Evolutionary conservation across 2,113 vertebrate species (phyloP), one percentile per base, ranked within the genome.

Genomic region (Mirounga angustirostris): DNA sequence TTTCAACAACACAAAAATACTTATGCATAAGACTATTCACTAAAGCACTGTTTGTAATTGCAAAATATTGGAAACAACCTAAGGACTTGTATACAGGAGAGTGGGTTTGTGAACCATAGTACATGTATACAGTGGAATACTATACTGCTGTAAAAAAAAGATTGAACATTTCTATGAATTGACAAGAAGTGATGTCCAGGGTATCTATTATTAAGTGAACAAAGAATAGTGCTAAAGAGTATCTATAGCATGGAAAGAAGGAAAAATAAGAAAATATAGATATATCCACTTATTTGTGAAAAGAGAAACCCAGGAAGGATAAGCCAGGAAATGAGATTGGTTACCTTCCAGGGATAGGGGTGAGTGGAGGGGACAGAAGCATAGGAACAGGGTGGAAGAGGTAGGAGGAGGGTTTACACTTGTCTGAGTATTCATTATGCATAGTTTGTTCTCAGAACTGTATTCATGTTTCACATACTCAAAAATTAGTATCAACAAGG

Each of bases 11-110:
- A 80, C 73, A 61, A 87, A 93, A 65, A 81, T 87, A 26, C 40
- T 28, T 80, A 61, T 69, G 33, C 40, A 13, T n/a, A 69, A 89
- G 78, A 91, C 59, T 67, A n/a, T 43, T 87, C 15, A 54, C 18
- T 92, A 59, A 88, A 95, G 21, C 59, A 76, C 22, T 92, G n/a
- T 88, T 71, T 82, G 33, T 82, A 86, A 94, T 78, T 87, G 19
- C 28, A 91, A 89, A 94, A n/a, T 95, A 24, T 69, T 52, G 19
- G 43, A 67, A 65, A 88, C 7, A 28, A 61, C 50, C 33, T 56
- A 71, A 40, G 40, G 40, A 50, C 33, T 50, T 46, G 16, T 43
- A 58, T 0, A n/a, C 21, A n/a, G 33, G 1, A 87, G 9, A 76
- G 16, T 87, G 46, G 73, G 50, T 43, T 22, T 24, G 9, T 67